Evolutionary conservation across 2,888 invertebrate genomes (phyloP), one percentile per base, ranked within the genome.

Genomic region (Rosalia funebris): DNA sequence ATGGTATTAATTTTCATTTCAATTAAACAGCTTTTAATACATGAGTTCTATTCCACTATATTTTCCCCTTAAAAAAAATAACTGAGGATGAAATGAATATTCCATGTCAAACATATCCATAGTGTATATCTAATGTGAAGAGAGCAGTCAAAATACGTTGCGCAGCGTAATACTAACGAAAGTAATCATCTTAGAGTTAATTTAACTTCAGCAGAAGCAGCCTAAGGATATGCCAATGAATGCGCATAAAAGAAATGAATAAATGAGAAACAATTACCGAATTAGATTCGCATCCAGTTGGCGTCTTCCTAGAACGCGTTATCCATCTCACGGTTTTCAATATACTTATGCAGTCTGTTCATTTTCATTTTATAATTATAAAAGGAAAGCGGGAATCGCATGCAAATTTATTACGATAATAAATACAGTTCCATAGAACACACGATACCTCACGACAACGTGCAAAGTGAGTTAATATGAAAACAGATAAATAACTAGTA

Each of bases 281-380:
- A 46, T 25, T 19, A 42, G 20, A 31, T 37, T 55, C 31, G 37
- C 37, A 11, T 12, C 55, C 4, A 34, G 11, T 11, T 7, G 2
- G 11, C 34, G 10, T 34, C 34, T 34, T 34, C 34, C 34, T 34
- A 34, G 34, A 34, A n/a, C 5, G 2, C 10, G 7, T 5, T 25
- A 25, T 25, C 25, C n/a, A n/a, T n/a, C n/a, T n/a, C 25, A 25
- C 25, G 25, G 25, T 25, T 25, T 25, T 7, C 25, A 25, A 25
- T 25, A 25, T 5, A 3, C 7, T 25, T 25, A 25, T 25, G 4
- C 25, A 25, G 11, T 45, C 12, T 31, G 15, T 31, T 45, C 20
- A 45, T 45, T 45, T 45, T 11, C 31, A 45, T 25, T n/a, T n/a
- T n/a, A n/a, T 45, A 45, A 45, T 45, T 45, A 31, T 1, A 31